These are phyloP conservation scores for Leguminivora glycinivorella DNA, from an alignment of 1,140 invertebrate genomes.

Conservation along the genomic window DNA sequence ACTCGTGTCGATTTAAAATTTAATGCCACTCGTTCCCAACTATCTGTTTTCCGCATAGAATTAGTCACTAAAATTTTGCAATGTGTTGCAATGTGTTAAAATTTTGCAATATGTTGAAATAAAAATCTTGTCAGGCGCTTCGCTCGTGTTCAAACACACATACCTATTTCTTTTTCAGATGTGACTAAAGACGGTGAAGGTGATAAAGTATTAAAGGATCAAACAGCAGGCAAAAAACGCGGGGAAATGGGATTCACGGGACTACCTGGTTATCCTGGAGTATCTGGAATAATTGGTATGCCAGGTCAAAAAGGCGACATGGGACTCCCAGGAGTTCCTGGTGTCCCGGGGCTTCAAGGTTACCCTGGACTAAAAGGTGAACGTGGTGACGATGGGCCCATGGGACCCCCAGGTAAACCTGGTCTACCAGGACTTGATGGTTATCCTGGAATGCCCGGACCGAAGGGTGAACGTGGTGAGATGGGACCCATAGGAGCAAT, in stretches of 20 bases:
- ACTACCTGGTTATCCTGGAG: conserved; percentile 71
- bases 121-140: no score
- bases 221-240: conserved; percentile 71
- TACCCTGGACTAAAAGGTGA: conserved; percentile 81
- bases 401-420: conserved; percentile 61
- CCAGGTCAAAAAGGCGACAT: conserved; percentile 41
- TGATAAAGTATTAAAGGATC: conserved; percentile 63
- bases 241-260: conserved; percentile 82
- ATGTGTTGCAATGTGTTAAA: no score
- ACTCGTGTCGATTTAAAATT: no score
- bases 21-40: no score
- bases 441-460: conserved; percentile 68
- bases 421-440: conserved; percentile 74
- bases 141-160: no score
- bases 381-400: conserved; percentile 84
- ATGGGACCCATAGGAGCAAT: conserved; percentile 80
- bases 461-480: conserved; percentile 77
- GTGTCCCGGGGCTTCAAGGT: conserved; percentile 81
- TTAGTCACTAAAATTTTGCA: no score
- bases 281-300: conserved; percentile 39
- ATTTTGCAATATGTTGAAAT: no score
- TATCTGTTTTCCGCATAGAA: no score
- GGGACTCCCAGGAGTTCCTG: conserved; percentile 80
- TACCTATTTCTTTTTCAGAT: no score
- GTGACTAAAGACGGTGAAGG: no score